Evolutionary conservation across 2,113 vertebrate genomes (phyloP).

Genomic region (Lepisosteus osseus): DNA sequence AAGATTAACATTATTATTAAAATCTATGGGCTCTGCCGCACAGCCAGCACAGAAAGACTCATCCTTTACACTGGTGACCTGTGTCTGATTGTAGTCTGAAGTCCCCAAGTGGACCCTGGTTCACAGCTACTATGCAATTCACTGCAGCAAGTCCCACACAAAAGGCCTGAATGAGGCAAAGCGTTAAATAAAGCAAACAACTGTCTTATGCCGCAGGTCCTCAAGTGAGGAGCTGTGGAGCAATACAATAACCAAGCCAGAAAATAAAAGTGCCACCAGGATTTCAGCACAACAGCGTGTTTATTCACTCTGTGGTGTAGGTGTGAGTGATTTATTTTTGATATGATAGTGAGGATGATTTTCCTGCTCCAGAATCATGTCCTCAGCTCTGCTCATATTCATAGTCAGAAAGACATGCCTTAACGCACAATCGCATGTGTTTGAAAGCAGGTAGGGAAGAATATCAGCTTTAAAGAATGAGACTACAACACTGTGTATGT

Average conservation of each 20-base stretch:
- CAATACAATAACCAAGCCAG: background rate
- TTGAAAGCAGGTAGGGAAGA: background rate
- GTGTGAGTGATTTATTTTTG: background rate
- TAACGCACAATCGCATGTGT: background rate
- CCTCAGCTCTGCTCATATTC: background rate
- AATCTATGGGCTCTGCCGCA: constrained; percentile 7
- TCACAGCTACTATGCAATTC: background rate
- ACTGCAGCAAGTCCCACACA: background rate
- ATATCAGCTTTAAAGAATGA: background rate
- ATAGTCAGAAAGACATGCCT: background rate
- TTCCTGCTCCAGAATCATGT: background rate
- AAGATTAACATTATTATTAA: constrained; percentile 28
- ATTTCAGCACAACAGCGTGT: background rate
- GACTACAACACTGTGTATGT: too few relatives aligned
- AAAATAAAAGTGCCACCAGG: constrained; percentile 12
- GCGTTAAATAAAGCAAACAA: background rate
- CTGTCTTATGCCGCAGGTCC: background rate
- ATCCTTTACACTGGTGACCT: constrained; percentile 22
- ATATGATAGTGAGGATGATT: constrained; percentile 1
- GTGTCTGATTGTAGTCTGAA: background rate
- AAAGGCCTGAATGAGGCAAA: constrained; percentile 7
- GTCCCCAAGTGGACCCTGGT: constrained; percentile 9
- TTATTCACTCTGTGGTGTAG: constrained; percentile 1
- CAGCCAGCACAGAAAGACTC: constrained; percentile 1
- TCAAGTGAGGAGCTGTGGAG: background rate